phyloP scores from a whole-genome alignment of 2,797 vertebrate species.

The Iguana delicatissima region DNA sequence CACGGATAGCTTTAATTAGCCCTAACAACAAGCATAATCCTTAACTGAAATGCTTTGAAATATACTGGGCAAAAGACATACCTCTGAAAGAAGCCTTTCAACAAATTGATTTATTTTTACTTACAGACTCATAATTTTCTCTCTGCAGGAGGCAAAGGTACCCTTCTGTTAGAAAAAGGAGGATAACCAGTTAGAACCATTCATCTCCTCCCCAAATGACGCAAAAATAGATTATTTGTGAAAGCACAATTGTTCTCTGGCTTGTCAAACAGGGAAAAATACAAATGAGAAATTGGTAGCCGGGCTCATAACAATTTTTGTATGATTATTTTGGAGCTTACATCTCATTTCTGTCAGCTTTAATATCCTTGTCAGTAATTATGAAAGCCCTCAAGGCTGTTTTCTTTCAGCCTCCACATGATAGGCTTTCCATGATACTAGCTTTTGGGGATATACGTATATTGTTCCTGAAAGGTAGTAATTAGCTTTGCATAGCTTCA shows the following conservation, averaged over 20 bases:
- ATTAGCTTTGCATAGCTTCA: constrained; percentile 46
- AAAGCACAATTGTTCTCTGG: constrained; percentile 33
- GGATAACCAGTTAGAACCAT: constrained; percentile 34
- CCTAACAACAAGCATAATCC: constrained; percentile 16
- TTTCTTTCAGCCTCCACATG: background rate
- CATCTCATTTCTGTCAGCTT: constrained; percentile 55
- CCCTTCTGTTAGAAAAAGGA: constrained; percentile 47
- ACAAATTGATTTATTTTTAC: constrained; percentile 11
- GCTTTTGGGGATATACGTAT: constrained; percentile 45
- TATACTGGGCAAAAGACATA: background rate
- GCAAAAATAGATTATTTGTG: constrained; percentile 17
- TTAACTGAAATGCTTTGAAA: constrained; percentile 11
- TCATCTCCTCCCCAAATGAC: constrained; percentile 41
- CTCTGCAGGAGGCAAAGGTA: constrained; percentile 27
- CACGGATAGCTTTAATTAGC: constrained; percentile 23
- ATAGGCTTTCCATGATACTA: constrained; percentile 32
- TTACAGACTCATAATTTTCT: constrained; percentile 6
- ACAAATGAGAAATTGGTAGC: constrained; percentile 46
- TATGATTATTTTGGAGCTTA: constrained; percentile 44
- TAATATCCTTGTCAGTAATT: constrained; percentile 61
- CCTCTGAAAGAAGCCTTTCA: constrained; percentile 36
- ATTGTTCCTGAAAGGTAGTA: constrained; percentile 57
- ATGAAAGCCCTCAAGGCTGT: constrained; percentile 54
- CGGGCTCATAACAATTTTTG: constrained; percentile 53
- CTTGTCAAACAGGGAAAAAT: constrained; percentile 56